These are phyloP conservation scores for Drosophila anomalata DNA, from an alignment of 2,888 invertebrate genomes.

Conservation along the genomic window DNA sequence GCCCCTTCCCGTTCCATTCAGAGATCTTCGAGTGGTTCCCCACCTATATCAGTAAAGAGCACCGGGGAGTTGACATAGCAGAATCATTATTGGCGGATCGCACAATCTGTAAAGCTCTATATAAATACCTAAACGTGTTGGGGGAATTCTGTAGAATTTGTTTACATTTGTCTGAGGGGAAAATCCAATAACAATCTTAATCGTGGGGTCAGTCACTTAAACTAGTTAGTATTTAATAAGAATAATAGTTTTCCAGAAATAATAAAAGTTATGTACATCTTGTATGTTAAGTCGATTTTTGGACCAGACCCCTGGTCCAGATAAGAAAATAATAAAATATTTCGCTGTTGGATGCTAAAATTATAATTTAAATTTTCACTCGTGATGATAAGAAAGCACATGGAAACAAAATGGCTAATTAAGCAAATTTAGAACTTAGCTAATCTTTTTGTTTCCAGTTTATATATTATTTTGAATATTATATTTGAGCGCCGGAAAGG, in stretches of 20 bases:
- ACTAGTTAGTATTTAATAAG: slow-evolving; percentile 6
- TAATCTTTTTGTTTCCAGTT: slow-evolving; percentile 28
- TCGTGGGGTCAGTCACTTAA: slow-evolving; percentile 7
- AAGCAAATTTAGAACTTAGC: slow-evolving; percentile 34
- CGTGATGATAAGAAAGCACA: slow-evolving; percentile 42
- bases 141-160: slow-evolving; percentile 36
- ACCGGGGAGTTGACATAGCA: slow-evolving; percentile 35
- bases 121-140: neutral
- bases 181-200: slow-evolving; percentile 11
- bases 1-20: slow-evolving; percentile 23
- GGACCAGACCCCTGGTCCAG: slow-evolving; percentile 28
- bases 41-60: slow-evolving; percentile 32
- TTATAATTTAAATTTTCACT: slow-evolving; percentile 37
- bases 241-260: slow-evolving; percentile 6
- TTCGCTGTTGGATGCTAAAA: slow-evolving; percentile 27
- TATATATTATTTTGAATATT: slow-evolving; percentile 1
- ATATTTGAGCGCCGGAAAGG: slow-evolving; percentile 8
- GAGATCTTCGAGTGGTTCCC: slow-evolving; percentile 39
- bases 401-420: slow-evolving; percentile 42
- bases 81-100: slow-evolving; percentile 27
- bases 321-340: slow-evolving; percentile 40
- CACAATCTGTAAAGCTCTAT: slow-evolving; percentile 19
- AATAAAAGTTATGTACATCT: neutral
- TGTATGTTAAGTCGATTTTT: slow-evolving; percentile 14
- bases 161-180: slow-evolving; percentile 2